Evolutionary conservation across 2,797 vertebrate genomes (phyloP), one percentile per base, ranked within the genome.

Genomic region (Harpagifer antarcticus): DNA sequence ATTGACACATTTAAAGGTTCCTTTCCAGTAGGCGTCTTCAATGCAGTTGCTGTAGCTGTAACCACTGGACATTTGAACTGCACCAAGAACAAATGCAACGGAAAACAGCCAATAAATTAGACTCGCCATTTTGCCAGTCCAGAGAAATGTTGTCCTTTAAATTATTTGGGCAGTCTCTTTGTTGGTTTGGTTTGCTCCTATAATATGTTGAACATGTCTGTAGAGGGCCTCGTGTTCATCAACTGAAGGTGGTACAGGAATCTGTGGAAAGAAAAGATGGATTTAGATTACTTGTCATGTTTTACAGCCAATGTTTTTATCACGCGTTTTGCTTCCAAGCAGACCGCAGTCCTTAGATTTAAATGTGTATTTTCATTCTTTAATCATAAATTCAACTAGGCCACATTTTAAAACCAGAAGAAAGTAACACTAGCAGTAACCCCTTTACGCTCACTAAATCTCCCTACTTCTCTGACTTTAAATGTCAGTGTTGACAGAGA

Each of bases 31-130:
- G 11, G 73, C 17, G 9, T 72, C 80, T 52, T 91, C 91, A 19
- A 93, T 93, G 84, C 95, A 96, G 88, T 95, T 95, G 1, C 65
- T 78, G 75, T 91, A 96, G 84, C 94, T 94, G 68, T 95, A 96
- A 42, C 91, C 70, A 20, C 72, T 14, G 74, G 78, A 76, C 37
- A 91, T 77, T 17, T 89, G 81, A 82, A 91, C 52, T n/a, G 89
- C 54, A 48, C 64, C 43, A 16, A 89, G 64, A 20, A 86, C 66
- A 86, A 89, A 20, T 42, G 63, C 19, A 5, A 80, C 33, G 43
- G 63, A 50, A 45, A 89, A n/a, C 3, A 87, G 57, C 31, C 44
- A 56, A 68, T 19, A 37, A 65, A n/a, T 76, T 4, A 61, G 68
- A 48, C 33, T 11, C 1, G 47, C 66, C 94, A 95, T 96, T 50